Conservation (phyloP, 2,888 invertebrate genomes). For the Orthosia gracilis region DNA sequence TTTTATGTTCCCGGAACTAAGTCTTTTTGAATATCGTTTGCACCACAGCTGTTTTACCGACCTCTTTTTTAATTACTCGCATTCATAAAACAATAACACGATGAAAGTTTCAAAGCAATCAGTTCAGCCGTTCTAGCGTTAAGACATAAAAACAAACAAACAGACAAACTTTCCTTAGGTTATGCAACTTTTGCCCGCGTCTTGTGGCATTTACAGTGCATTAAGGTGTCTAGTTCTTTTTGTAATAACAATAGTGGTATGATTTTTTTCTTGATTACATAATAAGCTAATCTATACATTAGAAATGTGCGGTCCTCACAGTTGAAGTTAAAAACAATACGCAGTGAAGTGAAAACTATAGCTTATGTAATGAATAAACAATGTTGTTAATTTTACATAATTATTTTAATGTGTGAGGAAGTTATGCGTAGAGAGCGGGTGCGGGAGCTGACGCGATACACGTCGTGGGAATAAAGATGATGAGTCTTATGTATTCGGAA, state of each 20-base stretch:
- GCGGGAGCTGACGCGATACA: constrained; percentile 21
- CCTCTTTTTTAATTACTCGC: constrained; percentile 6
- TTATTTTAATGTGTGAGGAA: constrained; percentile 55
- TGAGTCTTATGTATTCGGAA: neutral
- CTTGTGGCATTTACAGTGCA: constrained; percentile 29
- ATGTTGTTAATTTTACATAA: constrained; percentile 65
- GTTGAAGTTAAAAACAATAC: constrained; percentile 56
- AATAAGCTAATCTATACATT: constrained; percentile 28
- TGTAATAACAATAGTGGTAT: constrained; percentile 26
- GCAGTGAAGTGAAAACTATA: constrained; percentile 65
- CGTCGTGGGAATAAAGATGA: neutral
- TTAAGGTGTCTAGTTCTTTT: constrained; percentile 27
- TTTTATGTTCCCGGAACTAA: neutral
- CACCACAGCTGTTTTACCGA: neutral
- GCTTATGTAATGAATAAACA: constrained; percentile 64
- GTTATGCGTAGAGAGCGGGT: constrained; percentile 5
- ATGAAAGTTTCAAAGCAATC: constrained; percentile 32
- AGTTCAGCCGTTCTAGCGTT: constrained; percentile 22
- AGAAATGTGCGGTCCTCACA: constrained; percentile 26
- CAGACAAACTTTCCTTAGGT: constrained; percentile 40
- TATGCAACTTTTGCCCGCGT: constrained; percentile 43
- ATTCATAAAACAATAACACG: constrained; percentile 33
- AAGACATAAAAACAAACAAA: constrained; percentile 41
- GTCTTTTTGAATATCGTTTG: neutral
- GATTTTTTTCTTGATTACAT: constrained; percentile 36